Percentiles rank a stretch among this genome's conserved stretches.
Evolutionary conservation across 2,888 invertebrate species (phyloP).

Genomic region (Chromoteleia sp.): DNA sequence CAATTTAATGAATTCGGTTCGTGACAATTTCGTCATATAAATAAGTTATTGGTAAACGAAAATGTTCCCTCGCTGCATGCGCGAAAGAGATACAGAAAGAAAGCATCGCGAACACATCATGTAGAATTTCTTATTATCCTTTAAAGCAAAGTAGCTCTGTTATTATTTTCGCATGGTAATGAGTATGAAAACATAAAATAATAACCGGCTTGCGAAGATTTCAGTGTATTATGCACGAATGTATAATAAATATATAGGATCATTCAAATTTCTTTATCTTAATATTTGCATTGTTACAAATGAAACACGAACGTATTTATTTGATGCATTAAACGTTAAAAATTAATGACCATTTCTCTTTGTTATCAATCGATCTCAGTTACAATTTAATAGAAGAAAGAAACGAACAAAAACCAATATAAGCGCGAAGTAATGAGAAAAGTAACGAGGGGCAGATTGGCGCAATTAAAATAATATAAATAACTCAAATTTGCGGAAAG

Average conservation of each 20-base stretch:
- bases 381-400: neutral
- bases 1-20: neutral
- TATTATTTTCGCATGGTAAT: conserved; percentile 14
- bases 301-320: too few species aligned
- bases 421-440: conserved; percentile 25
- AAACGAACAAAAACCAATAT: neutral
- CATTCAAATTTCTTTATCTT: too few species aligned
- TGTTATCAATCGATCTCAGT: neutral
- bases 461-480: conserved; percentile 60
- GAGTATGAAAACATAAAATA: conserved; percentile 3
- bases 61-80: neutral
- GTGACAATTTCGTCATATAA: neutral
- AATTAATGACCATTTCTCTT: neutral
- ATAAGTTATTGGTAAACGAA: neutral
- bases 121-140: conserved; percentile 1
- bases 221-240: neutral
- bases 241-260: too few species aligned
- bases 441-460: conserved; percentile 36
- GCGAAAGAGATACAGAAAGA: neutral
- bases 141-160: neutral
- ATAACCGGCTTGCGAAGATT: neutral
- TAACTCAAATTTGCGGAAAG: conserved; percentile 54
- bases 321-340: too few species aligned
- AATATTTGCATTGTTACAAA: too few species aligned
- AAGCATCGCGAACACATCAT: conserved; percentile 3